phyloP scores from a whole-genome alignment of 35 echinoderm and acorn worm genomes.

The Apostichopus parvimensis region DNA sequence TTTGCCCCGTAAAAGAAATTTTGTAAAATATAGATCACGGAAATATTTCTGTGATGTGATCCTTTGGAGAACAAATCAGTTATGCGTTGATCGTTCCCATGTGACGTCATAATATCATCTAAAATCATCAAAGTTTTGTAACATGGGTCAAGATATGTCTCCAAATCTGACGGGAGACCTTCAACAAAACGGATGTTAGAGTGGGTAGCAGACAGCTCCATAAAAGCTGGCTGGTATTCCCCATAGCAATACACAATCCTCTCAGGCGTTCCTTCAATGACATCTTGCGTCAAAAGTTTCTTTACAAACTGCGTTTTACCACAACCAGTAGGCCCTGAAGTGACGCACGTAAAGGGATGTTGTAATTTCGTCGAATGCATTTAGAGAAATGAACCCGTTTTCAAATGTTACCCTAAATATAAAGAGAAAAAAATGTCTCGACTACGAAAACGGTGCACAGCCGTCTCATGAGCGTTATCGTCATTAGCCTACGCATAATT shows the following conservation, averaged over 20 bases:
- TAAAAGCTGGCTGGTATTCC: slow-evolving; percentile 54
- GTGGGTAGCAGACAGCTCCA: slow-evolving; percentile 32
- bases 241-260: slow-evolving; percentile 57
- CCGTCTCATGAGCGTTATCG: no score
- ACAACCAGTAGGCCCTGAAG: slow-evolving; percentile 48
- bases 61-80: slow-evolving; percentile 68
- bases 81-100: slow-evolving; percentile 16
- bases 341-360: slow-evolving; percentile 50
- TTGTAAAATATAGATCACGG: slow-evolving; percentile 72
- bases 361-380: slow-evolving; percentile 29
- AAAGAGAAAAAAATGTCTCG: no score
- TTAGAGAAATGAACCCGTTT: background rate
- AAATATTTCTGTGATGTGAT: slow-evolving; percentile 64
- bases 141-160: slow-evolving; percentile 4
- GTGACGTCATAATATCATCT: slow-evolving; percentile 61
- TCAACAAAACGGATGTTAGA: slow-evolving; percentile 40
- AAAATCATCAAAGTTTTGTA: slow-evolving; percentile 47
- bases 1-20: slow-evolving; percentile 72
- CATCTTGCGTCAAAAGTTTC: slow-evolving; percentile 40
- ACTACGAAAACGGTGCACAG: no score
- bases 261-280: slow-evolving; percentile 52
- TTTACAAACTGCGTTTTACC: slow-evolving; percentile 51
- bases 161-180: no score
- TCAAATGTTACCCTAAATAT: no score
- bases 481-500: no score